Conservation (phyloP, 2,888 invertebrate species). For the Eupsilia transversa region DNA sequence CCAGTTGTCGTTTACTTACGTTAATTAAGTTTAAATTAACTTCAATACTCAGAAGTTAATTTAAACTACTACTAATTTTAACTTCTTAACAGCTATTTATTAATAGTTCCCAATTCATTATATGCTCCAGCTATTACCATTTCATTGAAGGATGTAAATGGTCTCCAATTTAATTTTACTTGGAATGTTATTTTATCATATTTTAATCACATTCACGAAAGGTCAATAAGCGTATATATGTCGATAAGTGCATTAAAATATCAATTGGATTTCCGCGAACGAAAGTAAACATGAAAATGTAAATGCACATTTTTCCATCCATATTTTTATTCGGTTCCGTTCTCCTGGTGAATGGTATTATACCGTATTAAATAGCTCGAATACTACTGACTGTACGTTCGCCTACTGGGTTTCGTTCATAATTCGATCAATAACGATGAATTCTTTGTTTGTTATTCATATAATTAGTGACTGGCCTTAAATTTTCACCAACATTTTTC, state of each 20-base stretch:
- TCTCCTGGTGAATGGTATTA: conserved; percentile 19
- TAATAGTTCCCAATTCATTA: conserved; percentile 15
- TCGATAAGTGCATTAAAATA: conserved; percentile 29
- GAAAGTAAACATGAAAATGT: conserved; percentile 27
- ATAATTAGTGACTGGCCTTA: conserved; percentile 44
- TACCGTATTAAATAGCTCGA: conserved; percentile 28
- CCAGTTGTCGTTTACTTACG: conserved; percentile 21
- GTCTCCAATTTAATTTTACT: neutral
- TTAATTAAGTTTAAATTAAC: conserved; percentile 24
- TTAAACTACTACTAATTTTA: no score
- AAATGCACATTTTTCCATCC: conserved; percentile 30
- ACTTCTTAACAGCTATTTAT: conserved; percentile 10
- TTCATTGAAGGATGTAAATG: neutral
- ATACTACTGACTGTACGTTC: conserved; percentile 13
- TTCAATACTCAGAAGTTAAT: neutral
- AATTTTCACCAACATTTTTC: conserved; percentile 15
- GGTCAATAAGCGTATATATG: conserved; percentile 3
- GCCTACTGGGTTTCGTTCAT: conserved; percentile 19
- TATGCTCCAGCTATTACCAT: neutral
- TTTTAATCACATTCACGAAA: neutral
- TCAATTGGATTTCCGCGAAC: conserved; percentile 11
- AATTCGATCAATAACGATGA: conserved; percentile 44
- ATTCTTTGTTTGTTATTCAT: conserved; percentile 47
- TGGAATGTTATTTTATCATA: neutral
- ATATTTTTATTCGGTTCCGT: conserved; percentile 32